These are phyloP conservation scores for Neotoxoptera formosana DNA, from an alignment of 1,140 invertebrate genomes.

Conservation along the genomic window DNA sequence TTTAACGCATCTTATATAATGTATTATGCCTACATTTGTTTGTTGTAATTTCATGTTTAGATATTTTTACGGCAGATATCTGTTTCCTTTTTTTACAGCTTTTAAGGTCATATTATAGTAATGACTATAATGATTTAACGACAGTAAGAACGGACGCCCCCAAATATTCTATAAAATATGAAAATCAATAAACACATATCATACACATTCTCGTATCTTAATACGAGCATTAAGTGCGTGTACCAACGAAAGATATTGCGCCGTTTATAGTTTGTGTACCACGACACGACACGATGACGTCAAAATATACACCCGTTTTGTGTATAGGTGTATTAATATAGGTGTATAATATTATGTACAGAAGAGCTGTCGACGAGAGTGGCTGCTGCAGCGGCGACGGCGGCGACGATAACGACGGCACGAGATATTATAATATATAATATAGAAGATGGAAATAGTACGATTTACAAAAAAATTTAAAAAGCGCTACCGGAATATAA, in stretches of 20 bases:
- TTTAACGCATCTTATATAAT: background rate
- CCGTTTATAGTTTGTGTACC: background rate
- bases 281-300: background rate
- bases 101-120: background rate
- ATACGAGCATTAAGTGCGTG: background rate
- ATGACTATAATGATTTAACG: too few species aligned
- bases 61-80: too few species aligned
- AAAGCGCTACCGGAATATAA: constrained; percentile 51
- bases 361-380: background rate
- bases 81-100: background rate
- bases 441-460: background rate
- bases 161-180: background rate
- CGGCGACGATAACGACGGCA: background rate
- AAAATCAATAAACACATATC: background rate
- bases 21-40: background rate
- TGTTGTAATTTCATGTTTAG: background rate
- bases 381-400: background rate
- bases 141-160: background rate
- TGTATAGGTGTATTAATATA: too few species aligned
- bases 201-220: background rate
- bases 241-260: background rate
- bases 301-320: background rate
- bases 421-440: too few species aligned
- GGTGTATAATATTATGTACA: background rate
- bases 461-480: background rate